Conservation (phyloP, 2,797 vertebrate species). For the Phalanger gymnotis region DNA sequence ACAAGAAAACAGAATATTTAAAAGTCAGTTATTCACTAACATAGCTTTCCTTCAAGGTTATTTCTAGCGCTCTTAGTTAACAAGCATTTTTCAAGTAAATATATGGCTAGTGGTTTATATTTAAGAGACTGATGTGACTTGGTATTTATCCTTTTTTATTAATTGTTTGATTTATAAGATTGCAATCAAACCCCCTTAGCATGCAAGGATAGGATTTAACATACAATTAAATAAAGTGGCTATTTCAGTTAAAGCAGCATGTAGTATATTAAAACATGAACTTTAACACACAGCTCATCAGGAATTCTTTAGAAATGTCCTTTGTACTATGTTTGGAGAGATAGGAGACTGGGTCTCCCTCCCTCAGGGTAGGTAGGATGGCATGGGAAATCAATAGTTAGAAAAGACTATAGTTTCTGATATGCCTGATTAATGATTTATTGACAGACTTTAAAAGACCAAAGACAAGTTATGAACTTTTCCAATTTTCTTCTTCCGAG, state of each 20-base stretch:
- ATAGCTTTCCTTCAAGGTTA: conserved; percentile 27
- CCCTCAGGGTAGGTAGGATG: not conserved
- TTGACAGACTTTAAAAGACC: conserved; percentile 78
- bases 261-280: conserved; percentile 73
- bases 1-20: conserved; percentile 37
- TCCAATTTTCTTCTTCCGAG: conserved; percentile 77
- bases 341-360: conserved; percentile 40
- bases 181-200: conserved; percentile 74
- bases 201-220: conserved; percentile 75
- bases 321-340: conserved; percentile 65
- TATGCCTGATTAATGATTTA: conserved; percentile 73
- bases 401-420: conserved; percentile 75
- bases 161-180: conserved; percentile 77
- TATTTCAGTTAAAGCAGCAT: conserved; percentile 67
- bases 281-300: conserved; percentile 70
- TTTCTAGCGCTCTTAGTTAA: conserved; percentile 10
- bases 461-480: conserved; percentile 78
- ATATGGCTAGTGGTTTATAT: conserved; percentile 58
- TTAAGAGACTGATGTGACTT: conserved; percentile 59
- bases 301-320: conserved; percentile 58
- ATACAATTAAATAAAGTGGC: conserved; percentile 76
- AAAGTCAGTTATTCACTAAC: not conserved
- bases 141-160: conserved; percentile 75
- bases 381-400: conserved; percentile 61
- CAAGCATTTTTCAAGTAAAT: conserved; percentile 63